phyloP scores from a whole-genome alignment of 1,140 invertebrate genomes.

The Neodiprion lecontei region DNA sequence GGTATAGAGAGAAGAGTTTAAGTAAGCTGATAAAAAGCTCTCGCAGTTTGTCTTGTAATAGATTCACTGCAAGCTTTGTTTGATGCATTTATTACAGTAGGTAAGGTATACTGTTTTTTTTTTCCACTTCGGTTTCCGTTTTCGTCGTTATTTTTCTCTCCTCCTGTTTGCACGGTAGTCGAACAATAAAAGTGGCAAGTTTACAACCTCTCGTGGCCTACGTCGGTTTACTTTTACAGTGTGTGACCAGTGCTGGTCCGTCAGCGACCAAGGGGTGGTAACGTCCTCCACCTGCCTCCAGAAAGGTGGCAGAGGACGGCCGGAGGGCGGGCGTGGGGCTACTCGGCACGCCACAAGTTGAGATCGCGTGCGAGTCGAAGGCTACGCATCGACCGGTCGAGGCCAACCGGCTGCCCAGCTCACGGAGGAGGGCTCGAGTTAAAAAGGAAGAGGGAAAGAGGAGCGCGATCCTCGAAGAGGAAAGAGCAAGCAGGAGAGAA shows the following conservation, averaged over 20 bases:
- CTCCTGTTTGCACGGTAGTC: background rate
- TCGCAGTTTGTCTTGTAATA: too few species aligned
- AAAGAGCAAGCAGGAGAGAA: background rate
- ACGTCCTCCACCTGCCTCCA: constrained; percentile 14
- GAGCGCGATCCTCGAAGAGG: background rate
- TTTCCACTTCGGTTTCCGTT: too few species aligned
- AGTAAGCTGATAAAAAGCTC: too few species aligned
- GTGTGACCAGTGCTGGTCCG: background rate
- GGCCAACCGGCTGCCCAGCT: background rate
- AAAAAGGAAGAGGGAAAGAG: background rate
- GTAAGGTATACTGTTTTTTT: too few species aligned
- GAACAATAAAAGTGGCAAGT: constrained; percentile 1
- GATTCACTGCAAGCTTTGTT: too few species aligned
- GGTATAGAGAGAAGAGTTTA: too few species aligned
- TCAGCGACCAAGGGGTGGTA: constrained; percentile 12
- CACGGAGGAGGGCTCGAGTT: constrained; percentile 13
- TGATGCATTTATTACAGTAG: too few species aligned
- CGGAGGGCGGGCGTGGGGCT: background rate
- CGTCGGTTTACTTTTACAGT: constrained; percentile 2
- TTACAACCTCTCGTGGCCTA: constrained; percentile 1
- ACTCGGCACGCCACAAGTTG: background rate
- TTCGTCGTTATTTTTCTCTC: too few species aligned
- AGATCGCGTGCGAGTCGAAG: constrained; percentile 1
- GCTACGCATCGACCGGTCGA: background rate
- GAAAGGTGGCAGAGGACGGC: constrained; percentile 17